Evolutionary conservation across 2,888 invertebrate genomes (phyloP), one percentile per base, ranked within the genome.

Genomic region (Meteorus colon): DNA sequence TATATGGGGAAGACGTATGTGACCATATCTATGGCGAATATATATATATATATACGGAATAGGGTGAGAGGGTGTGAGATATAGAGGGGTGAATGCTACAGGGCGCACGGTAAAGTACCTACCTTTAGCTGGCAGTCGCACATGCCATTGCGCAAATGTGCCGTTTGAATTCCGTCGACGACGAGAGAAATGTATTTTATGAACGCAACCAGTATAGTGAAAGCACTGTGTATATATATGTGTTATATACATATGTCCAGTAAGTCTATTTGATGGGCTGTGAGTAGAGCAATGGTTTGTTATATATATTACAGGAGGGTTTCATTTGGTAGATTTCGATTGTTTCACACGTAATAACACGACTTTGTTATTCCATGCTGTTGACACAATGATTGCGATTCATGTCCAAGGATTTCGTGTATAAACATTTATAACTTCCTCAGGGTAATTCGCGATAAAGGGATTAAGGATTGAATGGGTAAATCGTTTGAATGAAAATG

Each of bases 111-210:
- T 2, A 31, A 62, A 62, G 62, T 62, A 62, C 62, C 29, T 51
- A 29, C 77, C 76, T 76, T 77, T 79, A 77, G 78, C 77, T 80
- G 79, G 81, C 80, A 83, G 80, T 82, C 85, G 84, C 83, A 86
- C 85, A 84, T 84, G 83, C 84, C 87, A 87, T 87, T 86, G 86
- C 85, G 83, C 86, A 86, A 86, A 86, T 87, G 82, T 83, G 84
- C 84, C 84, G 83, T 87, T 87, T 86, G 82, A 80, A 86, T 86
- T 86, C 85, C 80, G 80, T 78, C 81, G 83, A 81, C 82, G 81
- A 77, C 77, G 51, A 63, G 80, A 77, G 79, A 68, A 84, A 83
- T 83, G 82, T 85, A 85, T 85, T 86, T 86, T 86, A 86, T 83
- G 81, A 79, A 68, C 27, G 59, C 29, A 14, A 34, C 45, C 41